Base-by-base conservation (phyloP, 2,888 invertebrate genomes). In the Pandemis heparana region DNA sequence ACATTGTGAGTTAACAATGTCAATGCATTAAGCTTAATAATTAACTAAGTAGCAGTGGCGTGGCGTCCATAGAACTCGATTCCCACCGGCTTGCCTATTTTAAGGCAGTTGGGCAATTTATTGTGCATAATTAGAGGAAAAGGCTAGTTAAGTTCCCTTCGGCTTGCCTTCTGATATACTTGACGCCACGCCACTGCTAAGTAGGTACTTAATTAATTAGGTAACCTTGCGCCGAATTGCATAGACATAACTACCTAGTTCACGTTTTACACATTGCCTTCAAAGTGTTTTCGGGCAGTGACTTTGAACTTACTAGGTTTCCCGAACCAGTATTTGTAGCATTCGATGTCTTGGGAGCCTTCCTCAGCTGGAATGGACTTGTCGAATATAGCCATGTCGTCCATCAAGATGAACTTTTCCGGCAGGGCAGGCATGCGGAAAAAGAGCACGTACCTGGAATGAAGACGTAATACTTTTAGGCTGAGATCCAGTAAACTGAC, bases 241-340 rank as follows among this genome's bases (percentile, higher is more conserved):
- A 46, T 12, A 3, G 5, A n/a, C 48, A 16, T n/a, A n/a, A n/a
- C n/a, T n/a, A n/a, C n/a, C n/a, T n/a, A 48, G n/a, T n/a, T 7
- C n/a, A 5, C 14, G 46, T 14, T 46, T 43, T 43, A 12, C n/a
- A 41, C 5, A 8, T 41, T 5, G 48, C n/a, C 46, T 43, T 12
- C 1, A 4, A 32, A 32, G 23, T 16, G 6, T 51, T 16, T 51
- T n/a, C 9, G 56, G 48, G n/a, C n/a, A 48, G 56, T 23, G 10
- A 56, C 23, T 16, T 53, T 18, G 18, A 48, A 89, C 91, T 89
- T 83, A 95, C 96, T 89, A 82, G 92, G 92, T 82, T 95, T 95
- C 56, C 94, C 89, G 79, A 95, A 96, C 84, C 94, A 94, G 80
- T 95, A 96, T 80, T 95, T 95, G 84, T 93, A 96, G 69, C 95